phyloP scores from a whole-genome alignment of 2,797 vertebrate genomes.

The Aldrovandia affinis region DNA sequence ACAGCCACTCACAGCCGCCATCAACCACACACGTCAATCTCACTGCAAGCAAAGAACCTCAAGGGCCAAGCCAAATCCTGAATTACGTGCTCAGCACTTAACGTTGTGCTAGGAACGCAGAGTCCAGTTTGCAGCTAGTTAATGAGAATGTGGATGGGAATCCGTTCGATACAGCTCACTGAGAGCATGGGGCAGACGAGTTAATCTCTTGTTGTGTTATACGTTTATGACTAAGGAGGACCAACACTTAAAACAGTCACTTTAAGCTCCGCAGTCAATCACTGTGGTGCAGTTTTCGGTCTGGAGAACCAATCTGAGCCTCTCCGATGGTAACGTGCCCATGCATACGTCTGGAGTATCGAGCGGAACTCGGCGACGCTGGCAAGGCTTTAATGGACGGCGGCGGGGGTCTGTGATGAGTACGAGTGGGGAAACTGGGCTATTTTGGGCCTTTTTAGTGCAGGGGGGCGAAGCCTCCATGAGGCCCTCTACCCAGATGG shows the following conservation, averaged over 20 bases:
- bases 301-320: background rate
- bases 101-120: background rate
- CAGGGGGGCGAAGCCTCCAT: background rate
- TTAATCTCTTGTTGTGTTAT: background rate
- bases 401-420: background rate
- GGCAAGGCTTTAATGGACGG: background rate
- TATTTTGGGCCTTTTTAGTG: constrained; percentile 7
- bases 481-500: constrained; percentile 23
- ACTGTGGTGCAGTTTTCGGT: background rate
- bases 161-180: background rate
- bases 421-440: background rate
- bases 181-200: too few species aligned
- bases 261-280: background rate
- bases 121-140: background rate
- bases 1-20: background rate
- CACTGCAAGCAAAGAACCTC: background rate
- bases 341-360: background rate
- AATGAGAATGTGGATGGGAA: background rate
- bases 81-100: background rate
- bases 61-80: background rate
- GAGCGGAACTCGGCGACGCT: background rate
- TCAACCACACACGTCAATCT: background rate
- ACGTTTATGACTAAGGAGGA: background rate
- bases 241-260: background rate
- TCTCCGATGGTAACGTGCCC: background rate